Percentiles rank a stretch among this genome's conserved stretches.
These are phyloP conservation scores for Hyphantria cunea DNA, from an alignment of 1,140 invertebrate genomes.

Conservation along the genomic window DNA sequence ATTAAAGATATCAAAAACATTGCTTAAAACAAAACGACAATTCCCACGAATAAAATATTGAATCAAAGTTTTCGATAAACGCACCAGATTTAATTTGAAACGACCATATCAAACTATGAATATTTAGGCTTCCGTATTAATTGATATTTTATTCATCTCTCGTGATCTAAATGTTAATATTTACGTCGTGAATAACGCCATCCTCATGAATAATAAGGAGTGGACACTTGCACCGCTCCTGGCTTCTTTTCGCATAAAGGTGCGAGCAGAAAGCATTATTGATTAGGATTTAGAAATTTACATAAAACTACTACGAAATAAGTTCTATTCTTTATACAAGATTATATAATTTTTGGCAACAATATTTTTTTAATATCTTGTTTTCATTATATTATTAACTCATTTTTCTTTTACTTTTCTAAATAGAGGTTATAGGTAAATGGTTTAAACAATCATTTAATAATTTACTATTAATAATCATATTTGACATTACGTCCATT, in stretches of 20 bases:
- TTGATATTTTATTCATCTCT: constrained; percentile 27
- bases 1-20: constrained; percentile 16
- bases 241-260: constrained; percentile 54
- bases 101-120: constrained; percentile 18
- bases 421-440: too few species aligned
- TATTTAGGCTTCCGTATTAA: constrained; percentile 19
- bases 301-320: too few species aligned
- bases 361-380: too few species aligned
- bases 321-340: too few species aligned
- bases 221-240: constrained; percentile 60
- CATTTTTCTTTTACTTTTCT: too few species aligned
- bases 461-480: too few species aligned
- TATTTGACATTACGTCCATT: too few species aligned
- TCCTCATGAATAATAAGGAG: constrained; percentile 65
- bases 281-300: too few species aligned
- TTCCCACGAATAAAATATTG: constrained; percentile 26
- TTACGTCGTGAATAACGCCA: constrained; percentile 46
- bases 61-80: constrained; percentile 14
- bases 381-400: too few species aligned
- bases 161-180: constrained; percentile 53
- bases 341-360: too few species aligned
- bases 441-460: too few species aligned
- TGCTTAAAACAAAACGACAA: constrained; percentile 18
- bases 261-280: background rate
- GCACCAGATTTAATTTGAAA: constrained; percentile 11